Percentiles rank a stretch among this genome's conserved stretches.
Evolutionary conservation across 2,113 vertebrate genomes (phyloP).

Genomic region (Edolisoma coerulescens): DNA sequence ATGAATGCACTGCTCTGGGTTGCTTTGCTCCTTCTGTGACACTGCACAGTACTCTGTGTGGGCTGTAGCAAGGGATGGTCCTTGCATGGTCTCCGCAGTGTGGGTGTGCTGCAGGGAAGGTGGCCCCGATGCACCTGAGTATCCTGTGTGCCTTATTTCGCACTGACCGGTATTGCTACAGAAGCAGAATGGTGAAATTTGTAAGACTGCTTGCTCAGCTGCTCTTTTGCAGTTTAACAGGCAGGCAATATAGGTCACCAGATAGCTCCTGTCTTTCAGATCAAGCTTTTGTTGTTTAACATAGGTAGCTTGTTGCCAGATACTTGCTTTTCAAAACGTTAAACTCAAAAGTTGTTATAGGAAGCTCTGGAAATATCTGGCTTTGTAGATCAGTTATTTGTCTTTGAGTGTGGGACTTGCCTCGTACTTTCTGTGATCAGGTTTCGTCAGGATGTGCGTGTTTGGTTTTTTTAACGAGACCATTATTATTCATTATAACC

Average conservation of each 20-base stretch:
- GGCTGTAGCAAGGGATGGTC: background rate
- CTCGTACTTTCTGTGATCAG: background rate
- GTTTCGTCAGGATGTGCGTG: background rate
- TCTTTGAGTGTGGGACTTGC: background rate
- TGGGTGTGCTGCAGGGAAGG: background rate
- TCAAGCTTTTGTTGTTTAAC: background rate
- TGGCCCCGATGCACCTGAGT: background rate
- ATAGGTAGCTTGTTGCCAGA: background rate
- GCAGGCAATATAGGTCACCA: background rate
- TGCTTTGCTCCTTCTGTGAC: background rate
- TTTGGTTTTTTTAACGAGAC: background rate
- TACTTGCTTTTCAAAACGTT: background rate
- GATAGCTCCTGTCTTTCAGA: background rate
- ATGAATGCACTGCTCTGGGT: background rate
- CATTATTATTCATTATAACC: conserved; percentile 3
- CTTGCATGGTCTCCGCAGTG: accelerated
- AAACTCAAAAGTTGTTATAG: background rate
- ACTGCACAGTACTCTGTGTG: background rate
- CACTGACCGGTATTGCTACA: accelerated
- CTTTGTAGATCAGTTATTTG: background rate
- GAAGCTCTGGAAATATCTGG: background rate
- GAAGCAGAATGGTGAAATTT: background rate
- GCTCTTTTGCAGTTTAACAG: background rate
- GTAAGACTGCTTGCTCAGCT: background rate
- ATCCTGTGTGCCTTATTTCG: background rate